A percentile compares a stretch with the other conserved stretches of the same genome.
Conservation (phyloP, 2,113 vertebrate genomes). For the Potamarius usumacintae region DNA sequence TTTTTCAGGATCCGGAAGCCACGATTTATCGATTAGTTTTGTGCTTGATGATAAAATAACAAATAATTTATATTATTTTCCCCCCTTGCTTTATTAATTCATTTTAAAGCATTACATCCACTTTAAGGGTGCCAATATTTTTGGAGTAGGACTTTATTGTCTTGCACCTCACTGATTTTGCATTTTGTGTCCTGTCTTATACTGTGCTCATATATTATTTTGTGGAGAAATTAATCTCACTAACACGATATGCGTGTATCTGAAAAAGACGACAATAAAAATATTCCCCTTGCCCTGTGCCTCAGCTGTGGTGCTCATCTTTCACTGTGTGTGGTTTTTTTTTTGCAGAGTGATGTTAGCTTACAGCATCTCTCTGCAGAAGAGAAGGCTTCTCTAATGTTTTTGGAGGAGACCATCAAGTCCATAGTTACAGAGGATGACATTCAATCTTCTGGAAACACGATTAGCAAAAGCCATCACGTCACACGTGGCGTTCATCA, state of each 20-base stretch:
- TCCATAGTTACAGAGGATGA: slow-evolving; percentile 79
- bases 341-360: slow-evolving; percentile 80
- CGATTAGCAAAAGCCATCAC: not conserved
- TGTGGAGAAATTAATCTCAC: not conserved
- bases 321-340: not conserved
- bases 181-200: not conserved
- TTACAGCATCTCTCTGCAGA: slow-evolving; percentile 88
- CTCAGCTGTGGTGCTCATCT: not conserved
- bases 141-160: not conserved
- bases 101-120: too few relatives aligned
- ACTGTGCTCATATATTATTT: not conserved
- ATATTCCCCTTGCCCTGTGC: not conserved
- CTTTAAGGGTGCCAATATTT: not conserved
- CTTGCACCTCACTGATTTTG: not conserved
- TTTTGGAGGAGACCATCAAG: slow-evolving; percentile 91
- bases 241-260: not conserved
- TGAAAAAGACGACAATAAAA: not conserved
- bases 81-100: too few relatives aligned
- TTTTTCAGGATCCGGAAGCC: too few relatives aligned
- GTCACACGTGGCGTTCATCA: not conserved
- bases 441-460: slow-evolving; percentile 54
- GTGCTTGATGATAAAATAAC: too few relatives aligned
- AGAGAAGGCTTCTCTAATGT: slow-evolving; percentile 89
- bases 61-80: too few relatives aligned
- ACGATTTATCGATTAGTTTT: too few relatives aligned